phyloP scores from a whole-genome alignment of 2,888 invertebrate species.

The Zelleria hepariella region DNA sequence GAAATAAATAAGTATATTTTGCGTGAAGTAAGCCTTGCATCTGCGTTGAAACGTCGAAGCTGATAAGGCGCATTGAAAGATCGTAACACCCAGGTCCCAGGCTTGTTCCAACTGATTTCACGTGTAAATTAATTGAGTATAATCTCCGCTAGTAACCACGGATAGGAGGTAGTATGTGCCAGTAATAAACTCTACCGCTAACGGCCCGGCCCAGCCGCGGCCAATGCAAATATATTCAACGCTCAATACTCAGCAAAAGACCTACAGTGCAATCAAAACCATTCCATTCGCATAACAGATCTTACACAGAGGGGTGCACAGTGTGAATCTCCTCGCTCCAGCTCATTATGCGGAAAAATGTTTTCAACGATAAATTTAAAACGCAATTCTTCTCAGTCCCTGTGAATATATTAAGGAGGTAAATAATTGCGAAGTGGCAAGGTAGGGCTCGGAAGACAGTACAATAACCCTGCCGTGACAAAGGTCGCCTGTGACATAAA shows the following conservation, averaged over 20 bases:
- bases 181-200: too few species aligned
- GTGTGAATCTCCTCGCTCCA: neutral
- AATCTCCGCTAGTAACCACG: too few species aligned
- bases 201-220: too few species aligned
- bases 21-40: neutral
- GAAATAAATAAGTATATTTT: neutral
- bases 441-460: neutral
- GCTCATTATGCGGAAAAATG: neutral
- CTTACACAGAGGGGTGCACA: neutral
- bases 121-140: too few species aligned
- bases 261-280: neutral
- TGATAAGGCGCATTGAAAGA: too few species aligned
- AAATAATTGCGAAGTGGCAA: neutral
- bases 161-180: too few species aligned
- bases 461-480: neutral
- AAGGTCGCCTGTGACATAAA: neutral
- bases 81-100: too few species aligned
- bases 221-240: neutral
- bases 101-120: too few species aligned
- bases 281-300: neutral
- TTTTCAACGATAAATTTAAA: conserved; percentile 2
- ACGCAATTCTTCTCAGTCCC: neutral
- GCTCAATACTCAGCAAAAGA: neutral
- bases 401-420: conserved; percentile 2
- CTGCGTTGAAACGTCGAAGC: too few species aligned